Conservation (phyloP, 2,113 vertebrate genomes). For the Apodemus sylvaticus region DNA sequence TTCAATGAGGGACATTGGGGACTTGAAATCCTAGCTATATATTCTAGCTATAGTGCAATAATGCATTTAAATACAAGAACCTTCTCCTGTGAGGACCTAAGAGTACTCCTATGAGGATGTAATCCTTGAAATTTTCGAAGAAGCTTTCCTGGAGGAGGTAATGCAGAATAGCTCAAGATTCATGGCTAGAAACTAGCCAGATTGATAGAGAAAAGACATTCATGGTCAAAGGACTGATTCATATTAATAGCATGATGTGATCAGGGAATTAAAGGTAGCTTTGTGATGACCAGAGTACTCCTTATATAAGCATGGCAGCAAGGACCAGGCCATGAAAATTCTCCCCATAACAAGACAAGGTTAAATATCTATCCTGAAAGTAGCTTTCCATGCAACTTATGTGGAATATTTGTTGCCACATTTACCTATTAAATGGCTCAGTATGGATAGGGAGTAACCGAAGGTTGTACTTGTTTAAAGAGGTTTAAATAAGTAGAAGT, state of each 20-base stretch:
- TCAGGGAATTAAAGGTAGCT: neutral
- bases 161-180: neutral
- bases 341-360: neutral
- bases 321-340: neutral
- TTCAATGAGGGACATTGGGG: neutral
- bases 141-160: neutral
- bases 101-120: neutral
- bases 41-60: neutral
- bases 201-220: conserved; percentile 3
- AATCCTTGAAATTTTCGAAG: conserved; percentile 8
- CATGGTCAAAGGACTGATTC: neutral
- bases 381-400: neutral
- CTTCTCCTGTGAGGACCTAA: neutral
- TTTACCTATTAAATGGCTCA: neutral
- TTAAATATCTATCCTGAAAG: neutral
- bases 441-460: neutral
- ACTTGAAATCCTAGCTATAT: neutral
- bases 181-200: conserved; percentile 20
- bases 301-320: neutral
- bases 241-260: neutral
- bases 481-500: conserved; percentile 24
- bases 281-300: neutral
- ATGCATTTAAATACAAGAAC: conserved; percentile 9
- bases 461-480: neutral
- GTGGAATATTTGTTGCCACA: neutral